These are phyloP conservation scores for Dallia pectoralis DNA, from an alignment of 2,797 vertebrate genomes.

Conservation along the genomic window DNA sequence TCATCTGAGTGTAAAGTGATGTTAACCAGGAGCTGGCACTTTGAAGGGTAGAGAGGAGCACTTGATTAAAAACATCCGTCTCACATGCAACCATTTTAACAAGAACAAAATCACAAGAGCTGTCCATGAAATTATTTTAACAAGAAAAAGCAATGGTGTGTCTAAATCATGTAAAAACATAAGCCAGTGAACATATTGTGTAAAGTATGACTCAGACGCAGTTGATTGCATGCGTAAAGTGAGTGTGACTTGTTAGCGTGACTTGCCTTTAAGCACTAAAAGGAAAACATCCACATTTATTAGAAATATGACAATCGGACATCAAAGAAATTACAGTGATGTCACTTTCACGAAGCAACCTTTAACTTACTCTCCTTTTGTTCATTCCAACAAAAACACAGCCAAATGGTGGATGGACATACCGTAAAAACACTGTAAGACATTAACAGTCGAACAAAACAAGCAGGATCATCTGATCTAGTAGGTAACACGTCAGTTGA, in stretches of 20 bases:
- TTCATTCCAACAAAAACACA: too few relatives aligned
- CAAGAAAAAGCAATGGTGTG: neutral
- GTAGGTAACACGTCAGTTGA: neutral
- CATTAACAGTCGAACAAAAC: too few relatives aligned
- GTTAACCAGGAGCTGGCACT: constrained; percentile 34
- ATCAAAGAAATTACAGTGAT: too few relatives aligned
- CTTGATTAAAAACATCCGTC: neutral
- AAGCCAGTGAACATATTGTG: neutral
- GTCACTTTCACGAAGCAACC: too few relatives aligned
- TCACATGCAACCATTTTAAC: neutral
- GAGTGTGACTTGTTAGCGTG: neutral
- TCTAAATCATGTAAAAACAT: neutral
- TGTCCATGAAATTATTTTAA: neutral
- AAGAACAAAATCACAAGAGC: neutral
- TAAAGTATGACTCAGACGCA: neutral
- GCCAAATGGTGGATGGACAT: too few relatives aligned
- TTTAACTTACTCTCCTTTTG: too few relatives aligned
- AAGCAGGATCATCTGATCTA: neutral
- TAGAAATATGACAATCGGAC: too few relatives aligned
- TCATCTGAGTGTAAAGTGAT: constrained; percentile 31
- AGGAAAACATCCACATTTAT: neutral
- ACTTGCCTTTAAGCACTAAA: neutral
- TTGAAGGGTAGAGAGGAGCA: neutral
- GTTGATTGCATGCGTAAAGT: neutral
- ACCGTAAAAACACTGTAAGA: too few relatives aligned